These are phyloP conservation scores for Luidia sarsii DNA, from an alignment of 53 echinoderm and acorn worm species.

Conservation along the genomic window DNA sequence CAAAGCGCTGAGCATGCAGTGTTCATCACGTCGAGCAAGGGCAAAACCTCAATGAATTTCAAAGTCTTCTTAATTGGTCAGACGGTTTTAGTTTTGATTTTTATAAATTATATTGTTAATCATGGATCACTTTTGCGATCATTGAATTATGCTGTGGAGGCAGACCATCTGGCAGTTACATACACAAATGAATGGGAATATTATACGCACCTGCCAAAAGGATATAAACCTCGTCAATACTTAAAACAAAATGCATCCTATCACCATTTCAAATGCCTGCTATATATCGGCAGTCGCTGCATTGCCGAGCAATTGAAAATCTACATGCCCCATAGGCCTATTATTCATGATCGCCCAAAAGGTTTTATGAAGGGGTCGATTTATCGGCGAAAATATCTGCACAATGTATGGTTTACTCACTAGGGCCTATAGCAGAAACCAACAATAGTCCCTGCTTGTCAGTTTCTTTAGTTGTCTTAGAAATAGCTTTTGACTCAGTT, in stretches of 20 bases:
- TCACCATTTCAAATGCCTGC: slow-evolving; percentile 28
- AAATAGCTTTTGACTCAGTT: slow-evolving; percentile 50
- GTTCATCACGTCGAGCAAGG: too few species aligned
- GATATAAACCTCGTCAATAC: slow-evolving; percentile 26
- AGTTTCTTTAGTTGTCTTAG: slow-evolving; percentile 7
- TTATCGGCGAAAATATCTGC: slow-evolving; percentile 62
- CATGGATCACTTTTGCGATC: background rate
- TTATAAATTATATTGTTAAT: background rate
- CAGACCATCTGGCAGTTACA: background rate
- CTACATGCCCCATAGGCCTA: background rate
- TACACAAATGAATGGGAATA: background rate
- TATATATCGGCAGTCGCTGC: background rate
- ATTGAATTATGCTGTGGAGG: background rate
- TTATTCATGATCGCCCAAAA: slow-evolving; percentile 15
- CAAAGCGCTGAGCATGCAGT: too few species aligned
- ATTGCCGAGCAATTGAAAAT: slow-evolving; percentile 23
- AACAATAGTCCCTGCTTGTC: slow-evolving; percentile 36
- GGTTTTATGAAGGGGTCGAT: slow-evolving; percentile 50
- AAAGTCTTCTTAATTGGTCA: too few species aligned
- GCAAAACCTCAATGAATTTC: too few species aligned
- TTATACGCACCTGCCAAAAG: slow-evolving; percentile 26
- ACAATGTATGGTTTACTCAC: slow-evolving; percentile 25
- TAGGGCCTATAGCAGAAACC: background rate
- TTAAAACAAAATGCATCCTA: slow-evolving; percentile 49
- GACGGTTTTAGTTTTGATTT: background rate